phyloP scores from a whole-genome alignment of 2,888 invertebrate genomes.

The Dynastes grantii region DNA sequence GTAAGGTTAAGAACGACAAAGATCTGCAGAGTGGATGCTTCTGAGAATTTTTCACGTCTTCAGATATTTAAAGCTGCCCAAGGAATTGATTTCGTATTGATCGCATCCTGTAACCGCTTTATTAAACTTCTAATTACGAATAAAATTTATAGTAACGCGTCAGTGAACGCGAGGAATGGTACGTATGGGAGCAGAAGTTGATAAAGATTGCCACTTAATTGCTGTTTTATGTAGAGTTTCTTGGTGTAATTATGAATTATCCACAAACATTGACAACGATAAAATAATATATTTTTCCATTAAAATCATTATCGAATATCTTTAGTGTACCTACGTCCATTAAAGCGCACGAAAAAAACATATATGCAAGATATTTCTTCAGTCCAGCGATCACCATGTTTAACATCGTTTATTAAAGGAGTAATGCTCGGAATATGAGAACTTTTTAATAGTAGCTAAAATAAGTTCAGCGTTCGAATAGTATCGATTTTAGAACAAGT shows the following conservation, averaged over 20 bases:
- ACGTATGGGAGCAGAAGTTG: constrained; percentile 16
- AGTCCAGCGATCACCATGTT: no score
- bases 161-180: constrained; percentile 28
- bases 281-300: constrained; percentile 11
- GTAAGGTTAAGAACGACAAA: background rate
- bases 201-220: constrained; percentile 34
- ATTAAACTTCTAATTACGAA: constrained; percentile 36
- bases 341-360: background rate
- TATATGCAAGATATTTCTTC: background rate
- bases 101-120: constrained; percentile 31
- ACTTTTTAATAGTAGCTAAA: no score
- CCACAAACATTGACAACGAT: constrained; percentile 9
- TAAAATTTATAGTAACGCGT: constrained; percentile 27
- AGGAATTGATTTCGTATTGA: background rate
- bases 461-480: no score
- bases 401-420: no score
- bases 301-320: constrained; percentile 17
- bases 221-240: constrained; percentile 30
- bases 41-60: constrained; percentile 22
- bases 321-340: background rate
- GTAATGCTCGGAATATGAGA: no score
- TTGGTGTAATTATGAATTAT: constrained; percentile 24
- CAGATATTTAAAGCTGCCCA: constrained; percentile 20
- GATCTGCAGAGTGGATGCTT: constrained; percentile 4
- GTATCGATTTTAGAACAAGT: no score